Evolutionary conservation across 2,113 vertebrate genomes (phyloP).

Genomic region (Chionomys nivalis): DNA sequence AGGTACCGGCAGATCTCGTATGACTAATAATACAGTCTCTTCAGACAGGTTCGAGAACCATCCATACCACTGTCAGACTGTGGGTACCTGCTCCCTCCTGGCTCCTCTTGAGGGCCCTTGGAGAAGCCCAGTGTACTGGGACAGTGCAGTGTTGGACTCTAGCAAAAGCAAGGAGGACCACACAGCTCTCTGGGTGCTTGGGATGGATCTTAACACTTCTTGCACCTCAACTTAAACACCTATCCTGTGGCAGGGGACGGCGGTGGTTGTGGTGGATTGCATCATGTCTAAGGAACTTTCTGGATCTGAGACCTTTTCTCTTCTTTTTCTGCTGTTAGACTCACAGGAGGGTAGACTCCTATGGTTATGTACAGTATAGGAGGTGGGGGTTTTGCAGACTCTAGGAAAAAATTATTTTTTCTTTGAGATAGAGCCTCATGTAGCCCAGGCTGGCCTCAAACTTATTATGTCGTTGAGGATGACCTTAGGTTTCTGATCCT

Average conservation of each 20-base stretch:
- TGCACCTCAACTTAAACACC: neutral
- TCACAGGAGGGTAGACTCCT: neutral
- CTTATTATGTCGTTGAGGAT: neutral
- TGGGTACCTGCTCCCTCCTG: constrained; percentile 54
- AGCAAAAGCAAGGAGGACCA: fast-evolving
- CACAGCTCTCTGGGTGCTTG: neutral
- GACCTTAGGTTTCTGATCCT: neutral
- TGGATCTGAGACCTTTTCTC: neutral
- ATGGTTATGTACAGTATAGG: neutral
- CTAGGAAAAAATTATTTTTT: neutral
- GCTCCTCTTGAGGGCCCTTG: neutral
- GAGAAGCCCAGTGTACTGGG: neutral
- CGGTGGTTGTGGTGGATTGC: too few relatives aligned
- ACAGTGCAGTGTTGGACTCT: neutral
- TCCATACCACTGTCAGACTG: constrained; percentile 51
- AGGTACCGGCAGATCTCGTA: constrained; percentile 63
- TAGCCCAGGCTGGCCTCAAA: neutral
- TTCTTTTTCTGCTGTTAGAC: neutral
- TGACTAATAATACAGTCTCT: constrained; percentile 77
- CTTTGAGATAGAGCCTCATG: neutral
- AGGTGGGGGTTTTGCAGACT: neutral
- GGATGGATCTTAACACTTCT: neutral
- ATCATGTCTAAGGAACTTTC: neutral
- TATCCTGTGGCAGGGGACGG: fast-evolving
- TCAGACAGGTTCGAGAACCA: constrained; percentile 74